phyloP scores from a whole-genome alignment of 2,113 vertebrate genomes.

The Scytalopus superciliaris region DNA sequence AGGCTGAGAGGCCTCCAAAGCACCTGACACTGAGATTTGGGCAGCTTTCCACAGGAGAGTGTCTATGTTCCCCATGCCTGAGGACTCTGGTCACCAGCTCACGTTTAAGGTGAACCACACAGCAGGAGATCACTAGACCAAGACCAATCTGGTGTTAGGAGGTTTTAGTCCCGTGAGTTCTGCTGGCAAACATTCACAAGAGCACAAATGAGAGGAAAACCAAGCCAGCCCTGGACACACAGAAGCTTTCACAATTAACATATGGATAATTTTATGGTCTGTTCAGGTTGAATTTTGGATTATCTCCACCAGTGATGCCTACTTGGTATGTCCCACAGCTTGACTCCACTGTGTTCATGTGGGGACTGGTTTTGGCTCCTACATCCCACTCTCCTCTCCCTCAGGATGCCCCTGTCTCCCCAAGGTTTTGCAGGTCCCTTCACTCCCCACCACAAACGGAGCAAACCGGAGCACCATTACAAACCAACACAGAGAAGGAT shows the following conservation, averaged over 20 bases:
- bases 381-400: background rate
- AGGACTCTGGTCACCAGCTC: background rate
- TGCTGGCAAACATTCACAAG: background rate
- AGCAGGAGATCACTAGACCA: background rate
- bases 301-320: background rate
- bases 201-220: background rate
- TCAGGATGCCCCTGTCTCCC: fast-evolving
- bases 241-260: background rate
- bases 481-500: background rate
- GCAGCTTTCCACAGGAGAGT: background rate
- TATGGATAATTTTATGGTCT: background rate
- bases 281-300: background rate
- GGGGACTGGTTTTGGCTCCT: background rate
- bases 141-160: background rate
- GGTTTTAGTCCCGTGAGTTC: background rate
- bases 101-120: background rate
- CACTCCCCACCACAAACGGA: background rate
- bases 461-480: background rate
- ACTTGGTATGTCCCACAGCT: background rate
- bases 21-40: fast-evolving
- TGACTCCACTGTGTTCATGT: background rate
- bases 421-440: fast-evolving
- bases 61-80: background rate
- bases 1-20: background rate
- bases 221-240: background rate